Base-by-base conservation (phyloP, 1,140 invertebrate genomes). In the Brachionus rubens region DNA sequence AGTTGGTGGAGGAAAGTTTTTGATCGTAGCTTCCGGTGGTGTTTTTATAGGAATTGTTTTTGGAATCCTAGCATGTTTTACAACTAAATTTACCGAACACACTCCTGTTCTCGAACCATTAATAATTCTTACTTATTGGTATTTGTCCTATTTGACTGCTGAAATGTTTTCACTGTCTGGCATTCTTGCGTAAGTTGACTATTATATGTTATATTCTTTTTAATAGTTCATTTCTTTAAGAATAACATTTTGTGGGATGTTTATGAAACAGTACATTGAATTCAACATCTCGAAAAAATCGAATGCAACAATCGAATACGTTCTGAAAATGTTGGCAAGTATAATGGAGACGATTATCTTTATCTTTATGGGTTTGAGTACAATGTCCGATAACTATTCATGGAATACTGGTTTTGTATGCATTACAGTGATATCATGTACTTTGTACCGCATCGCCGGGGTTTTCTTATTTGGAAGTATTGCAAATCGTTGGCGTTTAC, bases 91-190 rank as follows among this genome's bases (percentile, higher is more conserved):
- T 82, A 98, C 96, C 0, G 88, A 95, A 82, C 90, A 97, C 86
- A 94, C 97, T 24, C 89, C 93, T 83, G 94, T 98, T 68, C 96
- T 99, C 72, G 96, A 99, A 85, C 96, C 96, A 0, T 92, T 98
- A 79, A 95, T 98, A 84, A 93, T 98, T 78, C 97, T 99, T 82
- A 91, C 97, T 68, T 95, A 98, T 91, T 93, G 94, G 12, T 99
- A 99, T 85, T 86, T 99, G 81, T 91, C 95, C 46, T 99, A 98
- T 84, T 87, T 99, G 3, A 94, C 92, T 82, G 94, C 94, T 40
- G 96, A 99, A 87, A 93, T 98, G 85, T 96, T 98, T 85, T 95
- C 98, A 81, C 91, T 97, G 88, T 97, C 94, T 77, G 95, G 96
- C 30, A 99, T 99, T 78, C 77, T 86, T 36, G 82, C 85, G 83